Evolutionary conservation across 2,888 invertebrate species (phyloP).

Genomic region (Tetropium fuscum): DNA sequence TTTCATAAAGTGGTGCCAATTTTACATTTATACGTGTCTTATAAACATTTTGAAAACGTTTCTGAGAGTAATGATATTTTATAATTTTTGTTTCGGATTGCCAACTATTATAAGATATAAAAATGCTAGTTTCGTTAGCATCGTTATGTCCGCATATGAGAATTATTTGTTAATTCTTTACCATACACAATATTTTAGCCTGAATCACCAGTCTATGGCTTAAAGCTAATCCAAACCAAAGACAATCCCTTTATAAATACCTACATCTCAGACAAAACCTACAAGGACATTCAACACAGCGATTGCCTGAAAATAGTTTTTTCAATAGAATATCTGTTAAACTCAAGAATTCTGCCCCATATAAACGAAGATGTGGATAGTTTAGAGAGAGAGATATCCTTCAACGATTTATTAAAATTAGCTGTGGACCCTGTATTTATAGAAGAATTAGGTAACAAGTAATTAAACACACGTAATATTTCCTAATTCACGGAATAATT

Average conservation of each 20-base stretch:
- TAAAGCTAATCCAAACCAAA: slow-evolving; percentile 54
- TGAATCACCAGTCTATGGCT: slow-evolving; percentile 51
- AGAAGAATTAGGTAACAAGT: slow-evolving; percentile 55
- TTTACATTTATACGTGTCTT: too few relatives aligned
- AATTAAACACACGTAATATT: not conserved
- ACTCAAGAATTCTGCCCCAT: slow-evolving; percentile 53
- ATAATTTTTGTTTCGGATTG: too few relatives aligned
- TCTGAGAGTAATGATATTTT: too few relatives aligned
- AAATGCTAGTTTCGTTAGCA: too few relatives aligned
- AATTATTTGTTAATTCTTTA: too few relatives aligned
- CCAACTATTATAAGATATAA: too few relatives aligned
- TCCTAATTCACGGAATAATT: not conserved
- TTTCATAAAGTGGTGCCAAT: too few relatives aligned
- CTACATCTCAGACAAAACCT: slow-evolving; percentile 57
- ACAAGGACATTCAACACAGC: slow-evolving; percentile 56
- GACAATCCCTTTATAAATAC: slow-evolving; percentile 38
- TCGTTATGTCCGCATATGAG: too few relatives aligned
- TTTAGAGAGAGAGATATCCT: slow-evolving; percentile 40
- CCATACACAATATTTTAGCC: too few relatives aligned
- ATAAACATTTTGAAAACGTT: too few relatives aligned
- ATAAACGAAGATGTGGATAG: slow-evolving; percentile 34
- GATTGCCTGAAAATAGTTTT: slow-evolving; percentile 58
- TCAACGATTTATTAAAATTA: slow-evolving; percentile 52
- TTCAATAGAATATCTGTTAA: slow-evolving; percentile 53
- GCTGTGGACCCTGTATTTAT: slow-evolving; percentile 58